A percentile compares a stretch with the other conserved stretches of the same genome.
These are phyloP conservation scores for Hydrolagus affinis DNA, from an alignment of 2,113 vertebrate species.

Conservation along the genomic window DNA sequence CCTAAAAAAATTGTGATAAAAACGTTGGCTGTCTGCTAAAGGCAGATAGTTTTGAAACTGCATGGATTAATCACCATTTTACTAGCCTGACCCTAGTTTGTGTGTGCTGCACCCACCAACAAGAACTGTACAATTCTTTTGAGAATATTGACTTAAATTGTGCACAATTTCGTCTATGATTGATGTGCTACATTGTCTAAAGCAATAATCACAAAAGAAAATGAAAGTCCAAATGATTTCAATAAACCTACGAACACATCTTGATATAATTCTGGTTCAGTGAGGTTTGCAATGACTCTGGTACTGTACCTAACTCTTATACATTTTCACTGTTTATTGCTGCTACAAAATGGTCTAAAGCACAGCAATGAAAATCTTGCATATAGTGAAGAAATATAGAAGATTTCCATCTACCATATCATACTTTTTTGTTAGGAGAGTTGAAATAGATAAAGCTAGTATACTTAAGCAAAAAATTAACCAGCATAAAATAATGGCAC, in stretches of 20 bases:
- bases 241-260: background rate
- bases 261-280: background rate
- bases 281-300: background rate
- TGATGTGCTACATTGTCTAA: background rate
- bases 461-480: background rate
- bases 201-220: background rate
- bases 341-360: too few species aligned
- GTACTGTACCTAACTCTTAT: too few species aligned
- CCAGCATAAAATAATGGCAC: too few species aligned
- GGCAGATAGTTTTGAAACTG: too few species aligned
- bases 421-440: too few species aligned
- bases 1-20: too few species aligned
- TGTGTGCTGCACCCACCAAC: background rate
- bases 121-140: background rate
- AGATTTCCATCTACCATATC: too few species aligned
- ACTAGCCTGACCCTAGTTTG: background rate
- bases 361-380: too few species aligned
- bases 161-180: conserved; percentile 19
- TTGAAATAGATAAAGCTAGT: background rate
- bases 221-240: background rate
- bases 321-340: too few species aligned
- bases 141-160: background rate
- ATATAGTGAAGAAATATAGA: too few species aligned
- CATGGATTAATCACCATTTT: too few species aligned
- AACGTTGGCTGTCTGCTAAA: too few species aligned